These are phyloP conservation scores for Sinelater perroti DNA, from an alignment of 2,888 invertebrate genomes.

Conservation along the genomic window DNA sequence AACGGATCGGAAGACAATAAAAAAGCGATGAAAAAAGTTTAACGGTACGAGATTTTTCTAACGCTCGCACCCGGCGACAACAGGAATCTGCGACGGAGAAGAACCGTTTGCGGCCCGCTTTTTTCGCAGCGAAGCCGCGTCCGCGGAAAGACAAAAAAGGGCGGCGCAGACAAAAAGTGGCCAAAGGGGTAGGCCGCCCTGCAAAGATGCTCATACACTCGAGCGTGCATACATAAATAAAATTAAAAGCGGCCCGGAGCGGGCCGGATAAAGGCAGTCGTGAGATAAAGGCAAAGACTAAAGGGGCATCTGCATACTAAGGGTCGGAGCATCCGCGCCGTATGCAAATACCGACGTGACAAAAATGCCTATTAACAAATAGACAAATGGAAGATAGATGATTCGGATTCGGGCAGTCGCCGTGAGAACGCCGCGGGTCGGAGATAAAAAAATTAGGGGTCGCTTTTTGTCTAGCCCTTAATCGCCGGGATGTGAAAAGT, in stretches of 20 bases:
- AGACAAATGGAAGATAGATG: conserved; percentile 49
- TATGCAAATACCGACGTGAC: conserved; percentile 48
- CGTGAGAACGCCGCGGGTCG: conserved; percentile 45
- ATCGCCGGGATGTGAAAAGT: conserved; percentile 24
- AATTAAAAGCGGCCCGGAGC: conserved; percentile 38
- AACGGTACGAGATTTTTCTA: not conserved
- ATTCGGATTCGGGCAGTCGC: conserved; percentile 40
- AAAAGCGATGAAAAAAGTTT: no score
- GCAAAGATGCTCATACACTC: conserved; percentile 19
- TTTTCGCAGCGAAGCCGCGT: no score
- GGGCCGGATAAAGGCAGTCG: conserved; percentile 35
- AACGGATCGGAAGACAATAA: no score
- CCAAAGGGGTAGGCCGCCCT: conserved; percentile 4
- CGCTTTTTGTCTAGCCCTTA: conserved; percentile 33
- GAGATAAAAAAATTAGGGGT: conserved; percentile 38
- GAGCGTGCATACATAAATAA: conserved; percentile 44
- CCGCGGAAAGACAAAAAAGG: not conserved
- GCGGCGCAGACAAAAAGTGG: conserved; percentile 11
- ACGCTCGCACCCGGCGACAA: no score
- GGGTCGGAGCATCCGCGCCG: conserved; percentile 31
- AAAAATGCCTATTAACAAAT: conserved; percentile 47
- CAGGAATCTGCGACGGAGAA: no score
- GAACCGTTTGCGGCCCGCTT: no score
- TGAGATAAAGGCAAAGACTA: conserved; percentile 45
- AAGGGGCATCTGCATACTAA: conserved; percentile 44